phyloP scores from a whole-genome alignment of 2,797 vertebrate species.

The Cossypha caffra region DNA sequence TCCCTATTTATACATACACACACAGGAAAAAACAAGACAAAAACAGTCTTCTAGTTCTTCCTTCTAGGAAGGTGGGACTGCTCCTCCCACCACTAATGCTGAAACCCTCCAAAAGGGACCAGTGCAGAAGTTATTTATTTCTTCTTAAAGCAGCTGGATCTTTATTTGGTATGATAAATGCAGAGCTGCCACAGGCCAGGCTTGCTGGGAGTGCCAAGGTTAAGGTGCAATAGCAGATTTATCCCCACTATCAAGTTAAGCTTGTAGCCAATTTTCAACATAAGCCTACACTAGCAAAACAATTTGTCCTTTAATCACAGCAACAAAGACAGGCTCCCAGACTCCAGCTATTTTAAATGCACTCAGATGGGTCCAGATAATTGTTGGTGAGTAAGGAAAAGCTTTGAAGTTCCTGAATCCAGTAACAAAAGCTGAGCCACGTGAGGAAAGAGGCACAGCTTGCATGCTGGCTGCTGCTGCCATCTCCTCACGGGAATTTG shows the following conservation, averaged over 20 bases:
- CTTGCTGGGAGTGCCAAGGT: neutral
- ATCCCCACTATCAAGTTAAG: neutral
- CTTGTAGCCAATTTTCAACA: neutral
- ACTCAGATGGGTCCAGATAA: neutral
- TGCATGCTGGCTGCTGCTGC: neutral
- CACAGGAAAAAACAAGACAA: neutral
- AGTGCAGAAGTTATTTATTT: neutral
- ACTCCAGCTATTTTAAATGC: neutral
- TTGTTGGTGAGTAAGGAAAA: neutral
- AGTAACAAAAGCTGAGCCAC: neutral
- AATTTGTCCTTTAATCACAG: neutral
- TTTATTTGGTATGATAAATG: neutral
- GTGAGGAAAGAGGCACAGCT: fast-evolving
- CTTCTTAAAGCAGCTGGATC: neutral
- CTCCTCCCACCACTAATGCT: neutral
- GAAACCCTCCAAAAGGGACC: neutral
- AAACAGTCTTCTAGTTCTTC: neutral
- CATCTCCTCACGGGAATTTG: fast-evolving
- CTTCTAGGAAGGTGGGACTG: neutral
- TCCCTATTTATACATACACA: neutral
- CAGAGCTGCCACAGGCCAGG: neutral
- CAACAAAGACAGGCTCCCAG: neutral
- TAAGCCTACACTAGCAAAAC: neutral
- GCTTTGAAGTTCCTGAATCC: neutral
- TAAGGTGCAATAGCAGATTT: neutral